Conservation (phyloP, 2,888 invertebrate genomes). For the Xanthorhoe spadicearia region DNA sequence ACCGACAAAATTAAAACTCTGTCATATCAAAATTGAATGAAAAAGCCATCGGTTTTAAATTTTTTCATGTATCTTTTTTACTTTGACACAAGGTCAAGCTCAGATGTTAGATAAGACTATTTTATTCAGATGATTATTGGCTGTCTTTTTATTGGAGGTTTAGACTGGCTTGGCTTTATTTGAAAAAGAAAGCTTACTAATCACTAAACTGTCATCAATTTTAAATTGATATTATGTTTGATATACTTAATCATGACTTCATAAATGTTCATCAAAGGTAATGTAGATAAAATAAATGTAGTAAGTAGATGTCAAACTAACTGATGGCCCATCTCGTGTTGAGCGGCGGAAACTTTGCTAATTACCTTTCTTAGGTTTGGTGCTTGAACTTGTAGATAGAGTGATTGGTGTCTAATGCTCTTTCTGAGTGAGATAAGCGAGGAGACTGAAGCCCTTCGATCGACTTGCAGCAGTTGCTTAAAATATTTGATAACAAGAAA, state of each 20-base stretch:
- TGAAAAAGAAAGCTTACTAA: too few species aligned
- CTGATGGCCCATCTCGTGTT: slow-evolving; percentile 5
- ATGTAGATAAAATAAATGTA: too few species aligned
- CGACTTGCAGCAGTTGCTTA: neutral
- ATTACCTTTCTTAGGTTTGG: slow-evolving; percentile 5
- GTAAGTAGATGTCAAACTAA: neutral
- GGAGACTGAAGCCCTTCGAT: neutral
- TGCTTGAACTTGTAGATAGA: neutral
- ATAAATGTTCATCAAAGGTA: neutral
- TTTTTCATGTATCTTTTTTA: too few species aligned
- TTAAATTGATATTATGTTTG: too few species aligned
- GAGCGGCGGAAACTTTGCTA: slow-evolving; percentile 11
- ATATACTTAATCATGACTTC: neutral
- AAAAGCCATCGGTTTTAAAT: too few species aligned
- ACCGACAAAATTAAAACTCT: neutral
- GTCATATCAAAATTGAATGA: too few species aligned
- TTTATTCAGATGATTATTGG: too few species aligned
- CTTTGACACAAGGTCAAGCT: too few species aligned
- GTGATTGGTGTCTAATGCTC: slow-evolving; percentile 6
- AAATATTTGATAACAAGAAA: neutral
- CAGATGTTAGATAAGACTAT: too few species aligned
- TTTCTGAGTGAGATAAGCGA: slow-evolving; percentile 5
- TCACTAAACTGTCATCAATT: too few species aligned
- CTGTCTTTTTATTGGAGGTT: too few species aligned
- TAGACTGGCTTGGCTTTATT: too few species aligned